Conservation (phyloP, 1,140 invertebrate genomes). For the Saccostrea cuccullata region DNA sequence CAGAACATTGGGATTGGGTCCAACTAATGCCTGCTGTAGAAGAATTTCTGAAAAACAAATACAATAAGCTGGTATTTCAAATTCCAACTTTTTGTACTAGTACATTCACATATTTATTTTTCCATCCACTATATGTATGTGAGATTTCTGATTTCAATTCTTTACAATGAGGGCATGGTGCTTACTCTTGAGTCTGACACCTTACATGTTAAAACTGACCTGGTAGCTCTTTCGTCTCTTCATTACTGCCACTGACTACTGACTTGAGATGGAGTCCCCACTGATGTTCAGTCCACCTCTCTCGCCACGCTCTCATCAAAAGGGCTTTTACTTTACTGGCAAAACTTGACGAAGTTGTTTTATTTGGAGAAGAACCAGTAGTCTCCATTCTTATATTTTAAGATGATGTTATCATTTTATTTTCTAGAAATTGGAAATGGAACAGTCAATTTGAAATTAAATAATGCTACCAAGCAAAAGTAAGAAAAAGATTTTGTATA, state of each 20-base stretch:
- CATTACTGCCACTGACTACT: constrained; percentile 66
- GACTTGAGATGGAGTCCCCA: constrained; percentile 97
- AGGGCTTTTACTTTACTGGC: constrained; percentile 85
- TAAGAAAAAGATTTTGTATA: no score
- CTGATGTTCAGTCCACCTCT: constrained; percentile 95
- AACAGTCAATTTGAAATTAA: background rate
- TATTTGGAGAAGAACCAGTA: constrained; percentile 14
- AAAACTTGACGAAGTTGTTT: constrained; percentile 32
- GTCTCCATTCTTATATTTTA: constrained; percentile 17
- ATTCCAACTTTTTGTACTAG: no score
- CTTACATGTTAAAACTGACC: constrained; percentile 47
- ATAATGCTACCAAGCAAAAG: no score
- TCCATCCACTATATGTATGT: no score
- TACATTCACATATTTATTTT: no score
- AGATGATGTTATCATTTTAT: background rate
- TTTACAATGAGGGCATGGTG: no score
- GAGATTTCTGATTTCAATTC: no score
- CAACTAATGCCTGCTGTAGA: constrained; percentile 93
- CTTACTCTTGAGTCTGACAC: no score
- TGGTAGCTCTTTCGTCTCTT: constrained; percentile 67
- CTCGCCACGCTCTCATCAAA: constrained; percentile 92
- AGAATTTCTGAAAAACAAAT: constrained; percentile 85
- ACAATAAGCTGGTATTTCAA: no score
- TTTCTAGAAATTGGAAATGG: background rate
- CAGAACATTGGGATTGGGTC: constrained; percentile 92